Conservation (phyloP, 2,888 invertebrate genomes). For the Caenorhabditis sp. region DNA sequence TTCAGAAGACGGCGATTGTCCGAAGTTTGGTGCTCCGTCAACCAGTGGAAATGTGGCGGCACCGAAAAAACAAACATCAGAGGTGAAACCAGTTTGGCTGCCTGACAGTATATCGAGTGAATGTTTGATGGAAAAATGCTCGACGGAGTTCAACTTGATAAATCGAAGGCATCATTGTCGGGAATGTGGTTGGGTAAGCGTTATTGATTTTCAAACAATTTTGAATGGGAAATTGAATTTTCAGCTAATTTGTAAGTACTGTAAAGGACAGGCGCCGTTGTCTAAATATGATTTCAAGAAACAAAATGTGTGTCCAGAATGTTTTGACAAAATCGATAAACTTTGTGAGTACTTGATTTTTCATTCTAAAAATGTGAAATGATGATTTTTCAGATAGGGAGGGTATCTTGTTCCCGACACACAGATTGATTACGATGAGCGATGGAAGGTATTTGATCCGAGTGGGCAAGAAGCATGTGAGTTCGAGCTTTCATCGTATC, state of each 20-base stretch:
- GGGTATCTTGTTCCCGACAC: slow-evolving; percentile 52
- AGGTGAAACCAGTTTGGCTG: slow-evolving; percentile 83
- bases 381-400: slow-evolving; percentile 39
- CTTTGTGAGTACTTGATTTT: slow-evolving; percentile 48
- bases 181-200: slow-evolving; percentile 82
- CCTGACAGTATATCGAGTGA: slow-evolving; percentile 82
- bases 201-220: no score
- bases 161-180: slow-evolving; percentile 84
- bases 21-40: neutral
- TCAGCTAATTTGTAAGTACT: slow-evolving; percentile 63
- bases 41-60: slow-evolving; percentile 3
- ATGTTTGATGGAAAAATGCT: slow-evolving; percentile 81
- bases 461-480: slow-evolving; percentile 24
- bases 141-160: slow-evolving; percentile 82
- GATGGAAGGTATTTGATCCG: slow-evolving; percentile 26
- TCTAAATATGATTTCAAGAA: slow-evolving; percentile 49
- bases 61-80: slow-evolving; percentile 2
- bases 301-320: slow-evolving; percentile 64
- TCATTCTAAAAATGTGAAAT: slow-evolving; percentile 2
- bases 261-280: slow-evolving; percentile 64
- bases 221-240: slow-evolving; percentile 20
- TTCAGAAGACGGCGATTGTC: slow-evolving; percentile 2
- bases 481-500: no score
- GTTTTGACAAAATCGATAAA: slow-evolving; percentile 50
- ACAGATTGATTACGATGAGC: slow-evolving; percentile 23